Evolutionary conservation across 1,140 invertebrate genomes (phyloP), one percentile per base, ranked within the genome.

Genomic region (Brachionus paranguensis): DNA sequence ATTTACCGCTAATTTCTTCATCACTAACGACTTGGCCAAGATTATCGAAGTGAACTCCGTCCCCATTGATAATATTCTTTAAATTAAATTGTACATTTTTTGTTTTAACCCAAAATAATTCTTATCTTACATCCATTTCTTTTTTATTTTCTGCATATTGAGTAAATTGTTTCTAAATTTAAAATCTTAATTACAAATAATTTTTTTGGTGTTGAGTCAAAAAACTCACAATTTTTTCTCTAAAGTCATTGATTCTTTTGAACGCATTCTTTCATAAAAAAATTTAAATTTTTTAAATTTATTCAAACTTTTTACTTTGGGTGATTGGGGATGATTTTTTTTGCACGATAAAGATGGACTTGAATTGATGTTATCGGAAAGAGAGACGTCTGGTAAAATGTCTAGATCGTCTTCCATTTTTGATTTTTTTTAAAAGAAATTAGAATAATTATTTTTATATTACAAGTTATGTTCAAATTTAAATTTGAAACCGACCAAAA

Each of bases 371-470:
- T 12, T 50, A 14, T 76, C 72, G 12, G 45, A 43, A 53, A 76
- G 33, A 50, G 72, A 76, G 2, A 76, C 43, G 27, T 76, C 72
- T 76, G 72, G 72, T 76, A 76, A 47, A 50, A 24, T 6, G 29
- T 76, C 45, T 10, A 47, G 33, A 76, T 76, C 72, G 14, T 76
- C 72, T 76, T 76, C 72, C 45, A 76, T 76, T 76, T 76, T 76
- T 53, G 11, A 27, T 27, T 0, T 5, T 20, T 50, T 37, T 27
- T 3, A 29, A 24, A 1, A 24, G 1, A 76, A 47, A 27, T 76
- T 45, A 14, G 10, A 29, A 45, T 76, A 37, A 37, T 37, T 37
- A 76, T 76, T 76, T 76, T 50, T 47, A 14, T 50, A 45, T 45
- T 45, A 37, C 45, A 47, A 47, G 11, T 47, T 47, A 7, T 47